phyloP scores from a whole-genome alignment of 2,113 vertebrate genomes.

The Silurus glanis region DNA sequence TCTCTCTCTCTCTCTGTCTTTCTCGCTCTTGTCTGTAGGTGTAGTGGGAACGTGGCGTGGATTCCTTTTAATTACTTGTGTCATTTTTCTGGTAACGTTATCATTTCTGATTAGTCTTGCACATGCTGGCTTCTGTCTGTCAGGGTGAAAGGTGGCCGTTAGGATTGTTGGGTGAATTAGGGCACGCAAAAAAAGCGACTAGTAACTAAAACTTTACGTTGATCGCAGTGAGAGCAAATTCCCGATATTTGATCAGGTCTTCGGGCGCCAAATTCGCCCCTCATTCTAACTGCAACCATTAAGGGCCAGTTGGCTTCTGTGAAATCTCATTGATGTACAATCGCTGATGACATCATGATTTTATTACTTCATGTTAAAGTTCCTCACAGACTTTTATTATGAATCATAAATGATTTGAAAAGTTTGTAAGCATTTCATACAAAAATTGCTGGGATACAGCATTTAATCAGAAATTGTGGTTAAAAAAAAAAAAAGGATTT shows the following conservation, averaged over 20 bases:
- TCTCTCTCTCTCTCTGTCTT: slow-evolving; percentile 32
- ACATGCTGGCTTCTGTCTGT: slow-evolving; percentile 52
- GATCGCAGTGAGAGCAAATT: background rate
- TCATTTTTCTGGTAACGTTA: slow-evolving; percentile 93
- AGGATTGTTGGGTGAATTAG: background rate
- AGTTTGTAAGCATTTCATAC: too few relatives aligned
- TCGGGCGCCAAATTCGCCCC: background rate
- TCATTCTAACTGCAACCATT: background rate
- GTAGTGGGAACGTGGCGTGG: slow-evolving; percentile 90
- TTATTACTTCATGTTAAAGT: background rate
- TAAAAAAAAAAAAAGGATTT: too few relatives aligned
- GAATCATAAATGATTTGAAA: background rate
- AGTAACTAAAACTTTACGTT: background rate
- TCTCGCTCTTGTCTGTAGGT: slow-evolving; percentile 76
- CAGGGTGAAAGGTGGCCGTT: slow-evolving; percentile 57
- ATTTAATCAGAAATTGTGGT: background rate
- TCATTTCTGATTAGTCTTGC: slow-evolving; percentile 86
- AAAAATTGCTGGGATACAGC: background rate
- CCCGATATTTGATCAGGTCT: background rate
- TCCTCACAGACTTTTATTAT: background rate
- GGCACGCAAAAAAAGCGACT: background rate
- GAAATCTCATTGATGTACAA: background rate
- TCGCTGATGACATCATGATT: background rate
- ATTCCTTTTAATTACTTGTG: slow-evolving; percentile 94
- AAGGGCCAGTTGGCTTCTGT: background rate